A percentile compares a stretch with the other conserved stretches of the same genome.
phyloP scores from a whole-genome alignment of 2,888 invertebrate species.

The Mimachlamys varia region DNA sequence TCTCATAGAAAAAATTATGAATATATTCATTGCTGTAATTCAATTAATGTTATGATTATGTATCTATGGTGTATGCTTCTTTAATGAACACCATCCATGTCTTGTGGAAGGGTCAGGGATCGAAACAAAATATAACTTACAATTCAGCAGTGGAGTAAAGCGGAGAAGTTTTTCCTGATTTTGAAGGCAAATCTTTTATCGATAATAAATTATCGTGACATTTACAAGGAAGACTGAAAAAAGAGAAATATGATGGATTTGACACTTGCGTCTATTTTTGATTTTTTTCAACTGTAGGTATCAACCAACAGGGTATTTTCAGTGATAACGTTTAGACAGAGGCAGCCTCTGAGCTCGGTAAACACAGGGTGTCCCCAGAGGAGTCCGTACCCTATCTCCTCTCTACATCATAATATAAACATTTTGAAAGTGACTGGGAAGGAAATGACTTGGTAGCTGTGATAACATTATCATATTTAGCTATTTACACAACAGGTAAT shows the following conservation, averaged over 20 bases:
- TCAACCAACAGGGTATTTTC: neutral
- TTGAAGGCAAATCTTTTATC: neutral
- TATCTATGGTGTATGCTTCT: too few relatives aligned
- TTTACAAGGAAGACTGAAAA: neutral
- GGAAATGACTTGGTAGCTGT: neutral
- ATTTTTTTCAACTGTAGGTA: constrained; percentile 4
- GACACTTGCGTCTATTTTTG: constrained; percentile 26
- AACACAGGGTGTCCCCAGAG: constrained; percentile 4
- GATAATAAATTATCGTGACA: constrained; percentile 28
- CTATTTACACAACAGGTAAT: constrained; percentile 23
- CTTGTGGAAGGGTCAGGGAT: too few relatives aligned
- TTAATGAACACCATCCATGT: too few relatives aligned
- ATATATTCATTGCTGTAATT: too few relatives aligned
- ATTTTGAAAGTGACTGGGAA: constrained; percentile 34
- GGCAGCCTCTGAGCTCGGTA: neutral
- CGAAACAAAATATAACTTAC: neutral
- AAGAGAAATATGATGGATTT: neutral
- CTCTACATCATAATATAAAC: constrained; percentile 25
- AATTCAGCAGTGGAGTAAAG: neutral
- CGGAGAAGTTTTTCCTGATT: neutral
- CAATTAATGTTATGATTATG: too few relatives aligned
- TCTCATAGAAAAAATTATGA: too few relatives aligned
- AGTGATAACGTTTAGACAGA: neutral
- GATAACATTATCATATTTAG: constrained; percentile 17
- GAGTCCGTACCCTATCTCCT: neutral